Base-by-base conservation (phyloP, 2,113 vertebrate genomes). In the Halichoeres trimaculatus region DNA sequence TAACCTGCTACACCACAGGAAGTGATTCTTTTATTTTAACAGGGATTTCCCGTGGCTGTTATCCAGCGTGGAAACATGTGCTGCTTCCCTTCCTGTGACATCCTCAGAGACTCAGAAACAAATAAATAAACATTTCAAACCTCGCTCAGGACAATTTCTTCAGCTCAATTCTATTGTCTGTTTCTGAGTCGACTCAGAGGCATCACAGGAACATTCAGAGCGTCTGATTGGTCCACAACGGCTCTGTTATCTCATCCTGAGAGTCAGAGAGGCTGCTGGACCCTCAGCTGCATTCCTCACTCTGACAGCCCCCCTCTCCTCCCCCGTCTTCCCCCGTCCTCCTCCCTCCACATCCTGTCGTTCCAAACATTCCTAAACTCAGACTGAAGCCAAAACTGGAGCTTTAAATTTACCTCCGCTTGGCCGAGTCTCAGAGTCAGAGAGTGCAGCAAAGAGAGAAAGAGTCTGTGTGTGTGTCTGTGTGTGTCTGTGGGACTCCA, bases 291-390 rank as follows among this genome's bases (percentile, higher is more conserved):
- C 70, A 83, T 80, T 71, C 85, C 64, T 70, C 35, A 36, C 24
- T 43, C 65, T 63, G 52, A 0, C 22, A 10, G 30, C 50, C 12
- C 14, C 20, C 22, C 9, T 30, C 11, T 17, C 30, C 43, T 2
- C 40, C 3, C 2, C 8, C 1, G 17, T 47, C 16, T 1, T 4
- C 4, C 2, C 4, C n/a, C 24, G 0, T 19, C 30, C 4, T 17
- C 58, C 22, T 19, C 40, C 36, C 48, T 50, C 56, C 74, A 74
- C 80, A 89, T 90, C 83, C 89, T 89, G 79, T 70, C 80, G 74
- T 92, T 87, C 89, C 89, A 69, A 75, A 81, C 89, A 93, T 93
- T 93, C 84, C 84, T 85, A 53, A 38, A 58, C 52, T 52, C 34
- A 45, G 57, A 51, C 54, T 38, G 54, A 61, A 51, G 57, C 54